Conservation (phyloP, 35 echinoderm and acorn worm genomes). For the Heliocidaris tuberculata region DNA sequence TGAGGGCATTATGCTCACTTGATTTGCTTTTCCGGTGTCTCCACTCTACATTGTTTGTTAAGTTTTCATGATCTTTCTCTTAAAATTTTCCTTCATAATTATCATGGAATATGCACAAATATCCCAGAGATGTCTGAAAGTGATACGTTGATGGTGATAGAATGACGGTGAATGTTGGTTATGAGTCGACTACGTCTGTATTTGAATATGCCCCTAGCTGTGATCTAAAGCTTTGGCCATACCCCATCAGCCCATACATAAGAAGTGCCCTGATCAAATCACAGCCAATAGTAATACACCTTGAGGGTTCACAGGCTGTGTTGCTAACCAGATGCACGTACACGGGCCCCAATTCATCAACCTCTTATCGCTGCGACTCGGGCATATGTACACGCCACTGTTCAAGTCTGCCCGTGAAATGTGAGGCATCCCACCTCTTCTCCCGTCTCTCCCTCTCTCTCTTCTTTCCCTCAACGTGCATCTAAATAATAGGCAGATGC, state of each 20-base stretch:
- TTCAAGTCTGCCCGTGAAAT: slow-evolving; percentile 15
- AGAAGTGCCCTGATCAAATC: slow-evolving; percentile 24
- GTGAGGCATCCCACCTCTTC: slow-evolving; percentile 3
- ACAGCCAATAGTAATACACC: slow-evolving; percentile 10
- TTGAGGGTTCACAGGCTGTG: background rate
- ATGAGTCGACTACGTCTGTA: background rate
- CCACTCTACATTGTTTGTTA: background rate
- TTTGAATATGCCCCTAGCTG: background rate
- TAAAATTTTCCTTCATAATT: background rate
- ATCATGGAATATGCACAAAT: background rate
- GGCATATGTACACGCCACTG: background rate
- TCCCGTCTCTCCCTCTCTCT: background rate
- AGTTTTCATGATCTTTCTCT: background rate
- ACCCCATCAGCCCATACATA: background rate
- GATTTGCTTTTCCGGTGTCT: background rate
- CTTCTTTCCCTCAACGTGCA: background rate
- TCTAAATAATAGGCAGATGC: background rate
- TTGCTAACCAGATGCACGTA: slow-evolving; percentile 37
- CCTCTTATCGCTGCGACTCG: background rate
- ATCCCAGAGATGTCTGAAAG: background rate
- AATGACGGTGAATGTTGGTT: background rate
- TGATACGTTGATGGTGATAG: background rate
- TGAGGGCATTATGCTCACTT: background rate
- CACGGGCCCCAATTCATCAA: slow-evolving; percentile 39
- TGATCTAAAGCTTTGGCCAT: background rate